These are phyloP conservation scores for Carollia perspicillata DNA, from an alignment of 2,113 vertebrate genomes.

Conservation along the genomic window DNA sequence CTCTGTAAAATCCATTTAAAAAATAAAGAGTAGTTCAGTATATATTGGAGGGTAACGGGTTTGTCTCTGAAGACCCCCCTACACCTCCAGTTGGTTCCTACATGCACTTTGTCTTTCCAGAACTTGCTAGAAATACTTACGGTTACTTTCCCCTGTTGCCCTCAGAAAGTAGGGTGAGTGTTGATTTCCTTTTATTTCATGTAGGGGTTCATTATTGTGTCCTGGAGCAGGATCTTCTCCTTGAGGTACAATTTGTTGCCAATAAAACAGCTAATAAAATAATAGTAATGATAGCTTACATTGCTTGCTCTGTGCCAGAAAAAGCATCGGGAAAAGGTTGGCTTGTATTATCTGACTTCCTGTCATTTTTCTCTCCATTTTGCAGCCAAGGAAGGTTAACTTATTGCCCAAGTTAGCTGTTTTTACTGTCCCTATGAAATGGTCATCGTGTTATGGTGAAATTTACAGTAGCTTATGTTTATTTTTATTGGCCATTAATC, in stretches of 20 bases:
- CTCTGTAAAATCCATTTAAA: background rate
- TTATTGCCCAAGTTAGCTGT: background rate
- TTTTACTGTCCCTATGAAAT: background rate
- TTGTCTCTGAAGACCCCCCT: background rate
- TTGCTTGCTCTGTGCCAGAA: constrained; percentile 21
- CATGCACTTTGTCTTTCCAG: background rate
- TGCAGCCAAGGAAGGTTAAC: background rate
- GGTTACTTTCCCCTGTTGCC: constrained; percentile 14
- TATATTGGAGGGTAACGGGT: background rate
- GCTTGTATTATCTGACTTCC: constrained; percentile 4
- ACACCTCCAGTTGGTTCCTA: background rate
- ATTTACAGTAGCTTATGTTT: background rate
- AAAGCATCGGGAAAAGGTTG: background rate
- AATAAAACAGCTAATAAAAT: constrained; percentile 19
- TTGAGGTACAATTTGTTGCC: constrained; percentile 24
- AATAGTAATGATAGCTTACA: background rate
- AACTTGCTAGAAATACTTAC: background rate
- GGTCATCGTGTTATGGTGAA: background rate
- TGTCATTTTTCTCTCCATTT: constrained; percentile 32
- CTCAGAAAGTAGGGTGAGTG: background rate
- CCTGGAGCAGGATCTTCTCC: background rate
- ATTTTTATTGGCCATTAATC: background rate
- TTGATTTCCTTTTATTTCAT: background rate
- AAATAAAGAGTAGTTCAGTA: too few species aligned
- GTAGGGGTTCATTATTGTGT: background rate